A percentile compares a stretch with the other conserved stretches of the same genome.
Conservation (phyloP, 1,140 invertebrate genomes). For the Xylocopa sonorina region DNA sequence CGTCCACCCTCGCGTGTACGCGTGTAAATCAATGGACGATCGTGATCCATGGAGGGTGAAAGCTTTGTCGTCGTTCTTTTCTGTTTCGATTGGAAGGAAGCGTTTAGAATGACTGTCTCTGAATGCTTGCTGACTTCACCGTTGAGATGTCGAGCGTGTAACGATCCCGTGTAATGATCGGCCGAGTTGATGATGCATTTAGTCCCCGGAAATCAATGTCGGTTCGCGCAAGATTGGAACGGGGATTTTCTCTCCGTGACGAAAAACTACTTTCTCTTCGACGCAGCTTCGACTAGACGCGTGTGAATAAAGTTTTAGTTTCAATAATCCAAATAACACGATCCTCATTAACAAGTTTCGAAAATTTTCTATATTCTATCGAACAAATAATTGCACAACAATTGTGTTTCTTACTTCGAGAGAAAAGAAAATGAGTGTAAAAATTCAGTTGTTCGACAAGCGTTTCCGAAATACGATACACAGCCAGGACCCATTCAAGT, state of each 20-base stretch:
- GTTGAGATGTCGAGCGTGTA: constrained; percentile 36
- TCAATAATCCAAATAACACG: too few relatives aligned
- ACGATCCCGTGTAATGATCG: constrained; percentile 50
- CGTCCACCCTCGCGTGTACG: not conserved
- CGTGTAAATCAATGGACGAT: constrained; percentile 29
- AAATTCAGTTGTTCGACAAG: too few relatives aligned
- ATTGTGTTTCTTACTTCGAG: too few relatives aligned
- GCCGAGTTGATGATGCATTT: constrained; percentile 44
- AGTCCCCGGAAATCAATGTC: constrained; percentile 35
- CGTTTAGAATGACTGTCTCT: constrained; percentile 43
- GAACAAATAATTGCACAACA: too few relatives aligned
- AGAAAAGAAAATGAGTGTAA: too few relatives aligned
- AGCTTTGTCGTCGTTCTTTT: not conserved
- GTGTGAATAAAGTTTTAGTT: too few relatives aligned
- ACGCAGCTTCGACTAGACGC: too few relatives aligned
- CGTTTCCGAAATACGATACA: too few relatives aligned
- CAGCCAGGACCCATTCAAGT: too few relatives aligned
- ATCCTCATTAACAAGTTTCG: too few relatives aligned
- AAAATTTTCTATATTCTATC: too few relatives aligned
- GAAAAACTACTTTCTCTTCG: not conserved
- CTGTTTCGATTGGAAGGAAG: constrained; percentile 15
- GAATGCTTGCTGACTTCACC: constrained; percentile 41
- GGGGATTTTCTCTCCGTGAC: not conserved
- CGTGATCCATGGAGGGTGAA: constrained; percentile 28
- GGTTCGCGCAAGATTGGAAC: constrained; percentile 14